These are phyloP conservation scores for Prenolepis imparis DNA, from an alignment of 2,888 invertebrate genomes.

Conservation along the genomic window DNA sequence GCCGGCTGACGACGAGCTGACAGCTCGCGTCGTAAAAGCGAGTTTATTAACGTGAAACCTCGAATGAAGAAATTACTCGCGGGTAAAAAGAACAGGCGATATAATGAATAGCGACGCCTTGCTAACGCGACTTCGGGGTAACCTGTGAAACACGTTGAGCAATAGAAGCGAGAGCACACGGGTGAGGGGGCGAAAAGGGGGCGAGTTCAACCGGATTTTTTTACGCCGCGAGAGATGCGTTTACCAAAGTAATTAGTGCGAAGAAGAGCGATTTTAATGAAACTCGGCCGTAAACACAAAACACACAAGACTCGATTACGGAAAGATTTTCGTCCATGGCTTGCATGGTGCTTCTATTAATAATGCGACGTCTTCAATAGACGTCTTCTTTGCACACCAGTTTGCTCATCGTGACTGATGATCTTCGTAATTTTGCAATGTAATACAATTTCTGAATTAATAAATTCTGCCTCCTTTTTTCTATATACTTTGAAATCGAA, in stretches of 20 bases:
- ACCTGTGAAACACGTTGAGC: constrained; percentile 40
- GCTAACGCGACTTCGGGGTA: constrained; percentile 9
- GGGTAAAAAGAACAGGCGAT: constrained; percentile 37
- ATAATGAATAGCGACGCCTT: constrained; percentile 29
- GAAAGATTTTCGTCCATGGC: background rate
- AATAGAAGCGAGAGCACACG: constrained; percentile 33
- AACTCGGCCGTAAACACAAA: background rate
- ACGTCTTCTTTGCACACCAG: background rate
- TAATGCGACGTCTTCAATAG: background rate
- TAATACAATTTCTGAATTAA: background rate
- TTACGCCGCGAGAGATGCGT: constrained; percentile 12
- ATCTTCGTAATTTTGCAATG: constrained; percentile 16
- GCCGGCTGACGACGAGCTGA: background rate
- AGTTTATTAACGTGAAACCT: constrained; percentile 45
- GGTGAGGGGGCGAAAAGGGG: background rate
- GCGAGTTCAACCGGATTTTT: constrained; percentile 7
- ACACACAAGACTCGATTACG: background rate
- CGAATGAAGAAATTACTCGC: constrained; percentile 42
- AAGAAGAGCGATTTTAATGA: constrained; percentile 32
- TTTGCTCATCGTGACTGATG: too few species aligned
- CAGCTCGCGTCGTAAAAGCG: constrained; percentile 22
- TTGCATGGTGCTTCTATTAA: background rate
- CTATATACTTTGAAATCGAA: background rate
- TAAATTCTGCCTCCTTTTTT: background rate
- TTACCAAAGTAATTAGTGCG: constrained; percentile 38